phyloP scores from a whole-genome alignment of 2,797 vertebrate genomes.

The Poliocrania exsul region DNA sequence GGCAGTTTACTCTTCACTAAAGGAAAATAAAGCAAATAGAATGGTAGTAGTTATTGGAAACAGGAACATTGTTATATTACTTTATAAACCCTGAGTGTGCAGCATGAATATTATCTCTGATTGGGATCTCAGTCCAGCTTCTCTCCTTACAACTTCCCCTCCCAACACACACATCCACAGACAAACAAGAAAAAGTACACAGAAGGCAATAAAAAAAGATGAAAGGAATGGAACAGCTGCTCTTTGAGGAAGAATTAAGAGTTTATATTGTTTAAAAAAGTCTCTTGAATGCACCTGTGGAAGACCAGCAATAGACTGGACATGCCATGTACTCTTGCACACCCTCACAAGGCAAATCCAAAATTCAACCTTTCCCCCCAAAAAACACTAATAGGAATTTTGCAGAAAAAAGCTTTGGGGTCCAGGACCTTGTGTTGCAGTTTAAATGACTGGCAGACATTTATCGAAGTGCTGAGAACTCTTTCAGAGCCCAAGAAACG shows the following conservation, averaged over 20 bases:
- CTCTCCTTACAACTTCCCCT: not conserved
- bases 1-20: slow-evolving; percentile 4
- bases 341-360: not conserved
- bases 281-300: not conserved
- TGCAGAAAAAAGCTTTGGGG: not conserved
- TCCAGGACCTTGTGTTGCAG: not conserved
- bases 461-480: not conserved
- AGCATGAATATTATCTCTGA: not conserved
- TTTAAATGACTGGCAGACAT: not conserved
- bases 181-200: not conserved
- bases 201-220: not conserved
- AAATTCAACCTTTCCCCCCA: not conserved
- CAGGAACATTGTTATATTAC: not conserved
- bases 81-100: not conserved
- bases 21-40: not conserved
- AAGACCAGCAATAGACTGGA: not conserved
- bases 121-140: not conserved
- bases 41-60: not conserved
- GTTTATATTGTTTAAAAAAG: not conserved
- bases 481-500: not conserved
- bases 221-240: not conserved
- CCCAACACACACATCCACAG: not conserved
- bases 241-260: not conserved
- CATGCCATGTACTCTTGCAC: not conserved
- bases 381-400: not conserved